A percentile compares a stretch with the other conserved stretches of the same genome.
Evolutionary conservation across 2,888 invertebrate species (phyloP).

Genomic region (Xylocampa areola): DNA sequence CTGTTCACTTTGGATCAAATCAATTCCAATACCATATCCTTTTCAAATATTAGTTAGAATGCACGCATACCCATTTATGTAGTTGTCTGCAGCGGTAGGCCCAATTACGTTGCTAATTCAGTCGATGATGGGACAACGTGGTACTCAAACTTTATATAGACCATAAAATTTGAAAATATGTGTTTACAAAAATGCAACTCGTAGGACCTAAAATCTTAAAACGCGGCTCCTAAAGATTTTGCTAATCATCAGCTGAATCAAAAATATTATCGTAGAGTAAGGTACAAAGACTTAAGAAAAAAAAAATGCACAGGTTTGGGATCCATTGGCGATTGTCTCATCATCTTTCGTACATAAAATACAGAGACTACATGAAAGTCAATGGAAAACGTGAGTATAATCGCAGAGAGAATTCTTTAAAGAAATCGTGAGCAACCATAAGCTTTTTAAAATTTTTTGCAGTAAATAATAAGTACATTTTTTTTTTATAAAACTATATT

Average conservation of each 20-base stretch:
- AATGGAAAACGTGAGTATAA: constrained; percentile 87
- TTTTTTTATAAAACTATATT: too few species aligned
- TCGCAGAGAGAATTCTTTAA: constrained; percentile 55
- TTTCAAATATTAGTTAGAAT: constrained; percentile 45
- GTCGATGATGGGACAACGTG: constrained; percentile 54
- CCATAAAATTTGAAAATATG: not conserved
- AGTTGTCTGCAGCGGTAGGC: constrained; percentile 53
- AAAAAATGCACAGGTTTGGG: constrained; percentile 50
- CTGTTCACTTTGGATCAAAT: constrained; percentile 12
- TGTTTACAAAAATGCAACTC: not conserved
- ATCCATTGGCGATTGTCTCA: constrained; percentile 76
- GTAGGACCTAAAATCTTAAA: not conserved
- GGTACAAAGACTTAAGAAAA: not conserved
- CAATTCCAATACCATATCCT: constrained; percentile 34
- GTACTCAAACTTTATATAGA: constrained; percentile 37
- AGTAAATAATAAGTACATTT: too few species aligned
- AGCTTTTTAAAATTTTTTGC: too few species aligned
- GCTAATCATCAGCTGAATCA: too few species aligned
- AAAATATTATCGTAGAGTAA: too few species aligned
- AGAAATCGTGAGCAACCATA: too few species aligned
- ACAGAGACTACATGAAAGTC: constrained; percentile 78
- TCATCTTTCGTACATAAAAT: constrained; percentile 77
- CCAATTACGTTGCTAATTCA: constrained; percentile 51
- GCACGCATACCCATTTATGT: constrained; percentile 26
- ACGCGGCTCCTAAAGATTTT: too few species aligned